phyloP scores from a whole-genome alignment of 2,797 vertebrate genomes.

The Dromococcyx pavoninus region DNA sequence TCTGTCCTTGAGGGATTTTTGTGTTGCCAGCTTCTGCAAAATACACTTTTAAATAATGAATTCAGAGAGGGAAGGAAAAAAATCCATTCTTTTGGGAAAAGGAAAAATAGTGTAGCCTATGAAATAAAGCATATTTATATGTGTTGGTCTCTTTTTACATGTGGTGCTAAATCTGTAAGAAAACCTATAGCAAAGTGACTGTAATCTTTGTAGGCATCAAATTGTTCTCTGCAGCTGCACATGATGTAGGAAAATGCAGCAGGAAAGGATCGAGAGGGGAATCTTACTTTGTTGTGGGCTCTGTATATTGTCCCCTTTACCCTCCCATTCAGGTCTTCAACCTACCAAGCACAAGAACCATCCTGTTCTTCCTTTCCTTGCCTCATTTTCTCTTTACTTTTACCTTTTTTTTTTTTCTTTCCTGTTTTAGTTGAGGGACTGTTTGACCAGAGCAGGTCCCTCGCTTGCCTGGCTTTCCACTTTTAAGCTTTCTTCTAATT shows the following conservation, averaged over 20 bases:
- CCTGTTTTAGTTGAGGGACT: not conserved
- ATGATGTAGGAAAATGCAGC: not conserved
- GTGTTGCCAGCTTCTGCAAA: not conserved
- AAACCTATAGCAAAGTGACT: not conserved
- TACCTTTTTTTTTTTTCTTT: not conserved
- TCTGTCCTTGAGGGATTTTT: not conserved
- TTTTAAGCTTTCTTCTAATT: constrained; percentile 12
- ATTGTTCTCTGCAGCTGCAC: not conserved
- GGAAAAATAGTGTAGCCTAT: not conserved
- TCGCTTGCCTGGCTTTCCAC: not conserved
- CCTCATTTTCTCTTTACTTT: not conserved
- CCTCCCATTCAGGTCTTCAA: not conserved
- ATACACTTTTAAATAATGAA: not conserved
- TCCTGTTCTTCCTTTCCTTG: not conserved
- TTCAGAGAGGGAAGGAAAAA: not conserved
- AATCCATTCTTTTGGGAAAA: not conserved
- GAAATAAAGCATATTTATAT: not conserved
- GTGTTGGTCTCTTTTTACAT: not conserved
- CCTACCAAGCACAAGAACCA: not conserved
- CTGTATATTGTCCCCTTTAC: not conserved
- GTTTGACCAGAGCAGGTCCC: not conserved
- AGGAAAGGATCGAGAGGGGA: not conserved
- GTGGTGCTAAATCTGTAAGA: not conserved
- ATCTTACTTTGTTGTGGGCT: not conserved
- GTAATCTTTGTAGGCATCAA: not conserved